Evolutionary conservation across 2,113 vertebrate genomes (phyloP).

Genomic region (Mola mola): DNA sequence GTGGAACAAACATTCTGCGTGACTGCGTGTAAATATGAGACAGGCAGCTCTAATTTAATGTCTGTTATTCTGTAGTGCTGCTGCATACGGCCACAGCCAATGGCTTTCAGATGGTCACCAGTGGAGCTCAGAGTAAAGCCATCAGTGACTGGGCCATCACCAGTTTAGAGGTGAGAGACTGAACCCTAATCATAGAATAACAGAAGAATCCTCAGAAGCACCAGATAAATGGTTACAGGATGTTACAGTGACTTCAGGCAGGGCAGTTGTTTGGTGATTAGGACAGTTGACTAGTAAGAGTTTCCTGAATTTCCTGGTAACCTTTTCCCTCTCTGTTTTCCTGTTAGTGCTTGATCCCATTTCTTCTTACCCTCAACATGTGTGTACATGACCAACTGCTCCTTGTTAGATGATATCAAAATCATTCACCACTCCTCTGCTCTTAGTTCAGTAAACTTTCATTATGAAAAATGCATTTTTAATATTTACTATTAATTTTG

Average conservation of each 20-base stretch:
- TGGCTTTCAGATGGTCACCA: constrained; percentile 99
- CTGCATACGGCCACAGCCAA: constrained; percentile 96
- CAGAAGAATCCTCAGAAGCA: background rate
- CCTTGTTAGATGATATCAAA: too few relatives aligned
- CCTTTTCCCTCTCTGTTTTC: too few relatives aligned
- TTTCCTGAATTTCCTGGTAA: background rate
- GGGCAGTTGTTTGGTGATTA: background rate
- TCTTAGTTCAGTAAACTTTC: too few relatives aligned
- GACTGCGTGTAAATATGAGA: background rate
- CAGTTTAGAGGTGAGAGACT: constrained; percentile 92
- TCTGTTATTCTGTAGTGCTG: constrained; percentile 81
- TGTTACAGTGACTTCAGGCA: background rate
- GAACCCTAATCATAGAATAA: background rate
- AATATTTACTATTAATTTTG: too few relatives aligned
- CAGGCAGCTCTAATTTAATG: background rate
- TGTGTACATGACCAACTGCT: too few relatives aligned
- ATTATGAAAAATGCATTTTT: too few relatives aligned
- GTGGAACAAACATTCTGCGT: too few relatives aligned
- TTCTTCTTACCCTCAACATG: too few relatives aligned
- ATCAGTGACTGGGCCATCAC: constrained; percentile 97
- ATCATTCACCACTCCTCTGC: too few relatives aligned
- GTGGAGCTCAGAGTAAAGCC: constrained; percentile 95
- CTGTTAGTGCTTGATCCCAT: too few relatives aligned
- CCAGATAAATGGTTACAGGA: background rate
- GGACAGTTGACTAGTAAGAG: background rate